These are phyloP conservation scores for Arrhamphus sclerolepis DNA, from an alignment of 2,797 vertebrate genomes.

Conservation along the genomic window DNA sequence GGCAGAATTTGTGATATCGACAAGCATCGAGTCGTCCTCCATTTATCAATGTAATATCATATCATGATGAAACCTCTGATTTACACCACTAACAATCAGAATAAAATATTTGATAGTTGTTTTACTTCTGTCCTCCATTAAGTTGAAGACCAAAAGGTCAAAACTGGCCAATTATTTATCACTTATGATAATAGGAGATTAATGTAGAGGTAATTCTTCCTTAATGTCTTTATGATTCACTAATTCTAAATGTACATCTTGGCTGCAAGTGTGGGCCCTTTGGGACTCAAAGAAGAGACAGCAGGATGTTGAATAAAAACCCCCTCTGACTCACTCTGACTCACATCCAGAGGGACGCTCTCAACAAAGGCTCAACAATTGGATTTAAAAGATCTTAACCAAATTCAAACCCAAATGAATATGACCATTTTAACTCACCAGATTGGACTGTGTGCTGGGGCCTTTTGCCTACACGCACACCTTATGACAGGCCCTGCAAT, in stretches of 20 bases:
- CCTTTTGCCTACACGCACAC: conserved; percentile 75
- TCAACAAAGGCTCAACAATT: conserved; percentile 68
- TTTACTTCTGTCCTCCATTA: conserved; percentile 1
- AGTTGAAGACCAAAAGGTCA: conserved; percentile 2
- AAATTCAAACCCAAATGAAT: conserved; percentile 75
- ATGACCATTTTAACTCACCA: conserved; percentile 64
- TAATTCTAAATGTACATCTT: conserved; percentile 38
- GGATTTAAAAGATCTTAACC: conserved; percentile 74
- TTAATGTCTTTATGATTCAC: conserved; percentile 38
- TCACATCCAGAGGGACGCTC: conserved; percentile 38
- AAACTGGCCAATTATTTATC: conserved; percentile 9
- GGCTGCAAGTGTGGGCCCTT: conserved; percentile 3
- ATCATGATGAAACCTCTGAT: too few relatives aligned
- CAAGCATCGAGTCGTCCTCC: too few relatives aligned
- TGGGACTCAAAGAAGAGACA: conserved; percentile 38
- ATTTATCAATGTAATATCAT: too few relatives aligned
- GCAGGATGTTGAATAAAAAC: conserved; percentile 63
- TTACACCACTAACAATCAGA: too few relatives aligned
- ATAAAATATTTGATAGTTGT: neutral
- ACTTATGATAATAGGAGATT: conserved; percentile 24
- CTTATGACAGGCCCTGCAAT: conserved; percentile 70
- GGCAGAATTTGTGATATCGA: too few relatives aligned
- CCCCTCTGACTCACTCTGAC: conserved; percentile 45
- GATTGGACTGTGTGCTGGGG: conserved; percentile 63
- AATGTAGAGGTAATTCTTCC: conserved; percentile 37